Conservation (phyloP, 2,113 vertebrate genomes). For the Hippocampus abdominalis region DNA sequence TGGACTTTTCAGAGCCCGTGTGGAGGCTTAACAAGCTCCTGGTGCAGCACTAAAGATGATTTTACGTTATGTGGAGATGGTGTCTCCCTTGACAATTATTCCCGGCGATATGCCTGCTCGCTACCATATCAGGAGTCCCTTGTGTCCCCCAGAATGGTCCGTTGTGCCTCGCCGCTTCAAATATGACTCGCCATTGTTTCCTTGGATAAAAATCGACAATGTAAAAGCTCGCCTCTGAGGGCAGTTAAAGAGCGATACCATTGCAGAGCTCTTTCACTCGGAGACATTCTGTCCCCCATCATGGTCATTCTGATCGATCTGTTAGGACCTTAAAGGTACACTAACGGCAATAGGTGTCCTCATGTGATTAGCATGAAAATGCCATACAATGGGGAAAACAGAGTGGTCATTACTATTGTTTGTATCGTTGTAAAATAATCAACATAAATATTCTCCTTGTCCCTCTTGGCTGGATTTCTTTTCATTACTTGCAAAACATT, state of each 20-base stretch:
- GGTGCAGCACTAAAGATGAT: background rate
- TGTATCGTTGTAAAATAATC: no score
- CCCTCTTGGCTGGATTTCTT: no score
- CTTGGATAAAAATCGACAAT: conserved; percentile 29
- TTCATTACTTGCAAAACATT: no score
- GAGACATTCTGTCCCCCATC: conserved; percentile 39
- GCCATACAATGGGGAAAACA: conserved; percentile 41
- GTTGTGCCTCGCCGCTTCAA: conserved; percentile 5
- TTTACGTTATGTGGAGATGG: background rate
- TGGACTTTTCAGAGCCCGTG: background rate
- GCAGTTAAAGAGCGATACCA: conserved; percentile 10
- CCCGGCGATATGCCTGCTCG: background rate
- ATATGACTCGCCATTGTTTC: conserved; percentile 28
- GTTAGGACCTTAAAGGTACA: conserved; percentile 44
- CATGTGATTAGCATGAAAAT: conserved; percentile 62
- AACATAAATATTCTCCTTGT: no score
- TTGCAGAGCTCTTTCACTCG: conserved; percentile 35
- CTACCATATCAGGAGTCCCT: background rate
- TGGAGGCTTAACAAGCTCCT: background rate
- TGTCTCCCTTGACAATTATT: background rate
- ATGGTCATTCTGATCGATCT: conserved; percentile 64
- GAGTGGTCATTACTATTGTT: conserved; percentile 33
- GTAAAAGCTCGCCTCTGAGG: conserved; percentile 17
- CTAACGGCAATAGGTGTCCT: conserved; percentile 45
- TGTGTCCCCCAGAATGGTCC: background rate